Conservation (phyloP, 2,113 vertebrate species). For the Rhabdomys dilectus region DNA sequence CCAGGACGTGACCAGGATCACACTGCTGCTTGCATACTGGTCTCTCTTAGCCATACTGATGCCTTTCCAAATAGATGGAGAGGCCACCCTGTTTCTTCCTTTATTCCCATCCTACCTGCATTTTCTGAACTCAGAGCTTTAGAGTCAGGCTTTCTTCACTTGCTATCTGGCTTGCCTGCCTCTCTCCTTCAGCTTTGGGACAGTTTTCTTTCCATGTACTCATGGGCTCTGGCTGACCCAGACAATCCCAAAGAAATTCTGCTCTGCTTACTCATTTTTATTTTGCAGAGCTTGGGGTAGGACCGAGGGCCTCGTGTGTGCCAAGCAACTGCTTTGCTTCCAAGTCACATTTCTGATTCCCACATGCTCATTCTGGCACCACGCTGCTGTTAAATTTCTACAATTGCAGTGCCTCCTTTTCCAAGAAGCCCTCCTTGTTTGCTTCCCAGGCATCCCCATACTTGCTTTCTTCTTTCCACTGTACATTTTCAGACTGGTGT, state of each 20-base stretch:
- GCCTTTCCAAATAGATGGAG: neutral
- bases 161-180: too few relatives aligned
- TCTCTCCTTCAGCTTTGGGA: neutral
- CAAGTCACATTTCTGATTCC: neutral
- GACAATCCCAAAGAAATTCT: fast-evolving
- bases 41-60: neutral
- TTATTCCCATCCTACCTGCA: neutral
- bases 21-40: neutral
- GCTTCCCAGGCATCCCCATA: fast-evolving
- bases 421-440: neutral
- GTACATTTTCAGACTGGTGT: fast-evolving
- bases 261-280: neutral
- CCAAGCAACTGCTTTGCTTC: neutral
- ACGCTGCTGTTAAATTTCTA: neutral
- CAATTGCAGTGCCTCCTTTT: neutral
- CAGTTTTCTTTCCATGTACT: neutral
- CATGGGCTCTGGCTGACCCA: neutral
- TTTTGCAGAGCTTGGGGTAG: neutral
- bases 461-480: neutral
- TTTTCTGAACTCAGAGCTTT: neutral
- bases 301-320: neutral
- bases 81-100: too few relatives aligned
- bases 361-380: neutral
- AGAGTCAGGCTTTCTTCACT: neutral
- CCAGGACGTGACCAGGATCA: neutral